Base-by-base conservation (phyloP, 2,888 invertebrate genomes). In the Leucoma salicis region DNA sequence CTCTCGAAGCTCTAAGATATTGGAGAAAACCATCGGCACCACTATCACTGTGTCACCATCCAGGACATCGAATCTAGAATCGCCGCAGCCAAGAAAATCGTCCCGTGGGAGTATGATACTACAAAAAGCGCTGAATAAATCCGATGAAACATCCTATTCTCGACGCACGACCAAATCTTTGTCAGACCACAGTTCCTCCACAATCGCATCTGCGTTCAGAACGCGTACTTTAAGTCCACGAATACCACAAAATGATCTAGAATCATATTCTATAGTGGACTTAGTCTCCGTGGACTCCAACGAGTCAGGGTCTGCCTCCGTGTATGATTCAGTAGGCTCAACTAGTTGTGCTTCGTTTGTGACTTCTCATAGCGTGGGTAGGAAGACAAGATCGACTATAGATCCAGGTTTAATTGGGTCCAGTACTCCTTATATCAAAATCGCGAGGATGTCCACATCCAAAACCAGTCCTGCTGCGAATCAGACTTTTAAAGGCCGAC, bases 241-340 rank as follows among this genome's bases (percentile, higher is more conserved):
- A 2, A 31, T 58, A 2, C 18, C 41, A 2, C 46, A 37, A 2
- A 48, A 43, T n/a, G 63, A 72, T 14, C 39, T 76, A 13, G 83
- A 86, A 35, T 66, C 81, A 0, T 86, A 84, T 49, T 85, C 88
- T 0, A 75, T 86, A 1, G 85, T 87, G 0, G 87, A 88, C 44
- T 53, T 87, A 4, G 78, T 87, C 0, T 84, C 86, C 0, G 36
- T 71, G 0, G 78, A 81, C 34, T 74, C 78, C 0, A 63, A 63
- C n/a, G 70, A 72, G 2, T 71, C 82, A 1, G 52, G 46, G 5
- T 64, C 70, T 0, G 35, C 57, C 0, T 81, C 86, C 0, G 55
- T 74, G 2, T 85, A 87, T 37, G 57, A 68, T 14, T 83, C 84
- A 0, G 71, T 66, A 0, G 70, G 53, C 0, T 77, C 82, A 0